phyloP scores from a whole-genome alignment of 2,888 invertebrate species.

The Nematopogon swammerdamellus region DNA sequence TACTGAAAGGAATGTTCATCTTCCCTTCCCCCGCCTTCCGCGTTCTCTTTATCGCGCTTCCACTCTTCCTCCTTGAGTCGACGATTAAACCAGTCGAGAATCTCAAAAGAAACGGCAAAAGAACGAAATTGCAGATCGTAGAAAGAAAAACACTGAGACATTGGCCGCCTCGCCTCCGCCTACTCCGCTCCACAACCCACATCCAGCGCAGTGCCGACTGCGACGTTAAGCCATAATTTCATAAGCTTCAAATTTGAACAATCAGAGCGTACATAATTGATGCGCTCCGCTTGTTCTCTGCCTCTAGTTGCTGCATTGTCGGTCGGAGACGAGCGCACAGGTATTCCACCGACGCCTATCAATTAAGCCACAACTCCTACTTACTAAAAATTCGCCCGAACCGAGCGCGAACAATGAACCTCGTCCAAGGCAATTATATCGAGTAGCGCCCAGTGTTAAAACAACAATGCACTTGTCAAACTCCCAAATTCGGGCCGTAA shows the following conservation, averaged over 20 bases:
- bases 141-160: conserved; percentile 21
- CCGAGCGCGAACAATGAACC: conserved; percentile 27
- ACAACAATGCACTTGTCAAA: conserved; percentile 28
- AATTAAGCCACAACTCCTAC: conserved; percentile 34
- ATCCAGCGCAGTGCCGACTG: conserved; percentile 16
- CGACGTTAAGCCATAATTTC: conserved; percentile 34
- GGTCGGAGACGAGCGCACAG: conserved; percentile 41
- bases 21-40: conserved; percentile 25
- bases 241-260: conserved; percentile 51
- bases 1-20: conserved; percentile 44
- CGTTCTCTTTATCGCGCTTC: conserved; percentile 33
- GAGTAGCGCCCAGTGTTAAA: conserved; percentile 24
- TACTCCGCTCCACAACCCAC: conserved; percentile 20
- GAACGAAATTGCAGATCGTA: conserved; percentile 38
- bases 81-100: conserved; percentile 37
- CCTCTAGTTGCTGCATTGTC: conserved; percentile 26
- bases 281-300: conserved; percentile 15
- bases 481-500: conserved; percentile 19
- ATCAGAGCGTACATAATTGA: conserved; percentile 45
- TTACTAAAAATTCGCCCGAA: conserved; percentile 41
- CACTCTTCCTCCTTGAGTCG: conserved; percentile 19
- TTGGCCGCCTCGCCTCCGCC: too few species aligned
- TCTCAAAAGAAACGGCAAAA: conserved; percentile 26
- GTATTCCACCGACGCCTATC: conserved; percentile 37
- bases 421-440: conserved; percentile 18